Conservation (phyloP, 2,888 invertebrate genomes). For the Deilephila porcellus region DNA sequence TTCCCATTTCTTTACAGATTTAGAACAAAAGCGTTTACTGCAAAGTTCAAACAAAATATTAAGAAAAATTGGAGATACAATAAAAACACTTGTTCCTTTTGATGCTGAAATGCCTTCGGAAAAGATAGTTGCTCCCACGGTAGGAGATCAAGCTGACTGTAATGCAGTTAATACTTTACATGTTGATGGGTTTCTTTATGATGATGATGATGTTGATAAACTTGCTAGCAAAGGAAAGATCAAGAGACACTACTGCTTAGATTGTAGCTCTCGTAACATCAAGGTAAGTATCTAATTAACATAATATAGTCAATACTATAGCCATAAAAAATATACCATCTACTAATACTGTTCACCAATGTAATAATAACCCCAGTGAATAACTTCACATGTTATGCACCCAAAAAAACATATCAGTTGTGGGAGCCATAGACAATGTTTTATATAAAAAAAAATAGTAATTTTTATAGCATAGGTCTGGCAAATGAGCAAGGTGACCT, state of each 20-base stretch:
- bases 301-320: too few species aligned
- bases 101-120: conserved; percentile 72
- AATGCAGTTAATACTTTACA: conserved; percentile 82
- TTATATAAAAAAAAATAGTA: too few species aligned
- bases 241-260: conserved; percentile 66
- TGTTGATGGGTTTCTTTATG: conserved; percentile 89
- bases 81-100: conserved; percentile 71
- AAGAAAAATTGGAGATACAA: conserved; percentile 63
- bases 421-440: too few species aligned
- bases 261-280: conserved; percentile 70
- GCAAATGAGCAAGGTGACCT: too few species aligned
- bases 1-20: conserved; percentile 53
- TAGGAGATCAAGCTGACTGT: conserved; percentile 82
- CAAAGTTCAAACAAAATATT: conserved; percentile 59
- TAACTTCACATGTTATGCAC: too few species aligned
- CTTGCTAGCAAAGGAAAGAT: conserved; percentile 67
- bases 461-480: too few species aligned
- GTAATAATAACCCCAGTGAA: too few species aligned
- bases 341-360: too few species aligned
- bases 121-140: conserved; percentile 67
- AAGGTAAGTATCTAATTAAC: conserved; percentile 50
- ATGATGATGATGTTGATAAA: conserved; percentile 85
- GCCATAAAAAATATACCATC: too few species aligned
- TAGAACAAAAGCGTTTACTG: conserved; percentile 59
- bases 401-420: too few species aligned